These are phyloP conservation scores for Acanthurus lineatus DNA, from an alignment of 2,797 vertebrate species.

Conservation along the genomic window DNA sequence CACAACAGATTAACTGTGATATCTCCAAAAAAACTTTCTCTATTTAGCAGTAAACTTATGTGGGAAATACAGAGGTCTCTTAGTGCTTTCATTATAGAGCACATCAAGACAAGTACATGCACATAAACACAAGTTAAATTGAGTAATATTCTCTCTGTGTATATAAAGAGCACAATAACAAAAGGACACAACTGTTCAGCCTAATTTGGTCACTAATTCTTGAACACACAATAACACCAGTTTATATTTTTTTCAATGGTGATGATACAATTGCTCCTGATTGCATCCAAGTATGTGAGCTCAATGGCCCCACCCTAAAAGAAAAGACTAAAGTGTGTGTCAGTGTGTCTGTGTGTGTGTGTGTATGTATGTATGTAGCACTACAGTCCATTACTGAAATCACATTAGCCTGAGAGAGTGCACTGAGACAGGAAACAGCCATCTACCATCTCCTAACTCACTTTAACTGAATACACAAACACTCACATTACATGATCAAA, in stretches of 20 bases:
- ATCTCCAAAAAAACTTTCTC: not conserved
- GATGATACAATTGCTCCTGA: constrained; percentile 27
- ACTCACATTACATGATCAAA: constrained; percentile 17
- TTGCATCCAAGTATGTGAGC: constrained; percentile 47
- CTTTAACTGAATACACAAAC: constrained; percentile 44
- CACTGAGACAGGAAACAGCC: constrained; percentile 76
- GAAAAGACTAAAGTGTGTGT: constrained; percentile 51
- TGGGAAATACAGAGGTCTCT: not conserved
- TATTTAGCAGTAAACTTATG: not conserved
- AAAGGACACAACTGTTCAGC: not conserved
- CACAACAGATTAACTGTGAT: not conserved
- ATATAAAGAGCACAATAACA: not conserved
- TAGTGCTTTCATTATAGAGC: not conserved
- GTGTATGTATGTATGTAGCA: constrained; percentile 60
- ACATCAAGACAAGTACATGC: not conserved
- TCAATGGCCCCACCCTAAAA: constrained; percentile 70
- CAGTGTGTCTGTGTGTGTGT: constrained; percentile 50
- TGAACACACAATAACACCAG: not conserved
- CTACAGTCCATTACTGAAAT: constrained; percentile 87
- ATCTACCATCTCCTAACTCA: constrained; percentile 70
- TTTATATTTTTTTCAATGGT: constrained; percentile 7
- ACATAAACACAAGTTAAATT: not conserved
- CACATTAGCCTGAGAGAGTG: constrained; percentile 82
- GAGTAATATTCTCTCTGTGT: not conserved
- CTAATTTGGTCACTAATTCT: not conserved